These are phyloP conservation scores for Yponomeuta malinellus DNA, from an alignment of 2,888 invertebrate genomes.

Conservation along the genomic window DNA sequence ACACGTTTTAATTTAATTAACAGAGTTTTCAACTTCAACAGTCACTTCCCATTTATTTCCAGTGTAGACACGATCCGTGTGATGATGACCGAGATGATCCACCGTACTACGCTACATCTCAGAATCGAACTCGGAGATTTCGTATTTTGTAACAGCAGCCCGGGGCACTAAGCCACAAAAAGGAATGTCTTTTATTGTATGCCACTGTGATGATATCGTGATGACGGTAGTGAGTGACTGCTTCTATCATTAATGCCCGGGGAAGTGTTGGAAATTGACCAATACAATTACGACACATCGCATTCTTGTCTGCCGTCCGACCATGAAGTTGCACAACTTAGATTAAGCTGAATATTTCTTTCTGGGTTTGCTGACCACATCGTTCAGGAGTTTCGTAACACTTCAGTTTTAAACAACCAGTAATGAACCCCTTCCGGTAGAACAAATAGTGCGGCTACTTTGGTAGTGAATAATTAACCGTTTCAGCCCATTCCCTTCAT, in stretches of 20 bases:
- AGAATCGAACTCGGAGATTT: too few species aligned
- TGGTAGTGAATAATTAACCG: slow-evolving; percentile 6
- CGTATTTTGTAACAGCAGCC: too few species aligned
- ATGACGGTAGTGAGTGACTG: not conserved
- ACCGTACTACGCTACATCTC: too few species aligned
- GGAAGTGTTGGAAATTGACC: slow-evolving; percentile 7
- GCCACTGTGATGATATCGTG: not conserved
- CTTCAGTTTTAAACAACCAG: not conserved
- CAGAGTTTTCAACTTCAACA: too few species aligned
- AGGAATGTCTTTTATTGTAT: not conserved
- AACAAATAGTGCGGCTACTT: not conserved
- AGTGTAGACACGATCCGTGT: too few species aligned
- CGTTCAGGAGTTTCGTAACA: not conserved
- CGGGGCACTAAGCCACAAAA: not conserved
- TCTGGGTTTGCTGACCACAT: not conserved
- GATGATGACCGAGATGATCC: too few species aligned
- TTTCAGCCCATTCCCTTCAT: slow-evolving; percentile 4
- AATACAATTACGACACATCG: not conserved
- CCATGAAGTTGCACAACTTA: not conserved
- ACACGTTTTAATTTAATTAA: too few species aligned
- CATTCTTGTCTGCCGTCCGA: slow-evolving; percentile 3
- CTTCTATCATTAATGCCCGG: not conserved
- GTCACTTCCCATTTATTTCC: too few species aligned
- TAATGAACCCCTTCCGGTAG: not conserved
- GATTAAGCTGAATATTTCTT: slow-evolving; percentile 5